Percentiles rank a stretch among this genome's conserved stretches.
Evolutionary conservation across 2,113 vertebrate genomes (phyloP).

Genomic region (Mus pahari): DNA sequence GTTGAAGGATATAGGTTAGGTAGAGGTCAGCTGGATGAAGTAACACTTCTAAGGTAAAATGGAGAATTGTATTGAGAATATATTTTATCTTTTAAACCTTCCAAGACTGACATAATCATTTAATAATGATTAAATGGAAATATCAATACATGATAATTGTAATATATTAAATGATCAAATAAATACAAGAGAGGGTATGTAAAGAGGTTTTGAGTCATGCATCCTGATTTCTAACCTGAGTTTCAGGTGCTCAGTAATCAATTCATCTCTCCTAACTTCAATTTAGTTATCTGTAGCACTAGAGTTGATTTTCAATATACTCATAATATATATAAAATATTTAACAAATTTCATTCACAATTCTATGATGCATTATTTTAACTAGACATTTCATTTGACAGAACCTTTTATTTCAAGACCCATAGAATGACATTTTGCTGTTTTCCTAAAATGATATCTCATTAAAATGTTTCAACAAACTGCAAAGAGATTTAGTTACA

Average conservation of each 20-base stretch:
- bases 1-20: conserved; percentile 20
- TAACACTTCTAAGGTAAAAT: neutral
- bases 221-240: neutral
- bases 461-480: conserved; percentile 40
- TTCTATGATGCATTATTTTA: neutral
- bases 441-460: conserved; percentile 14
- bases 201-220: neutral
- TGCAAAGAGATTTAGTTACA: neutral
- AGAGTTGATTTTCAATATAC: neutral
- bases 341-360: neutral
- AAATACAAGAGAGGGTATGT: neutral
- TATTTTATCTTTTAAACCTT: neutral
- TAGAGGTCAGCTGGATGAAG: conserved; percentile 54
- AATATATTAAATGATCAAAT: conserved; percentile 1
- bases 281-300: conserved; percentile 44
- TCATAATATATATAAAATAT: neutral
- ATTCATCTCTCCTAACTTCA: neutral
- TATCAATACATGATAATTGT: neutral
- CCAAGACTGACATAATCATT: neutral
- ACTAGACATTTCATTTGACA: neutral
- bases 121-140: neutral
- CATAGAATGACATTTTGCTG: neutral
- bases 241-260: neutral
- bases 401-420: neutral
- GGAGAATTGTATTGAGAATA: neutral